A percentile compares a stretch with the other conserved stretches of the same genome.
Evolutionary conservation across 2,888 invertebrate genomes (phyloP).

Genomic region (Mesoligia furuncula): DNA sequence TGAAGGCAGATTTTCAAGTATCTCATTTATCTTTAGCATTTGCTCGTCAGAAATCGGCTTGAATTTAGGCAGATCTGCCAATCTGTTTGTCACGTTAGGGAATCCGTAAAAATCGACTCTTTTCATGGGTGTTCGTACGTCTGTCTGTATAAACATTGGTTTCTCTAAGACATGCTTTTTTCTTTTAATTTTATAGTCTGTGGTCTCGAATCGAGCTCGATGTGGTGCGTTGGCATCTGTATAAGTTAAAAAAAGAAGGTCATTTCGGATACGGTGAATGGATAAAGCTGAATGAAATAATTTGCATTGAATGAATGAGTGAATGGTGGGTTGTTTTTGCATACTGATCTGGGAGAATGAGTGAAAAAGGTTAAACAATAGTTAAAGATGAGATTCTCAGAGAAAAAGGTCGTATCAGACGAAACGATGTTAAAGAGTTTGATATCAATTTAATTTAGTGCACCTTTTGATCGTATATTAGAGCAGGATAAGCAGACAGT

Average conservation of each 20-base stretch:
- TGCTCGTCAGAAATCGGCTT: constrained; percentile 87
- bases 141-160: constrained; percentile 87
- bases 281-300: constrained; percentile 42
- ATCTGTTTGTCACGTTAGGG: constrained; percentile 75
- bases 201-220: constrained; percentile 81
- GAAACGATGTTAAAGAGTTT: neutral
- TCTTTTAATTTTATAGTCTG: constrained; percentile 69
- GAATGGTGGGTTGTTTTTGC: constrained; percentile 33
- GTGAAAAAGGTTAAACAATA: constrained; percentile 35
- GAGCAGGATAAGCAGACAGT: neutral
- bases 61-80: constrained; percentile 80
- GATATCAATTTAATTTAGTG: constrained; percentile 10
- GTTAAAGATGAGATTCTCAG: constrained; percentile 11
- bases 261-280: constrained; percentile 67
- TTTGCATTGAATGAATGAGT: constrained; percentile 50
- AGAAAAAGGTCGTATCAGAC: neutral
- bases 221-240: constrained; percentile 89
- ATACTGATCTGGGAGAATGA: constrained; percentile 50
- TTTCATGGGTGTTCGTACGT: constrained; percentile 70
- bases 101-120: constrained; percentile 76
- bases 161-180: constrained; percentile 75
- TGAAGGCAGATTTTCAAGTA: constrained; percentile 78
- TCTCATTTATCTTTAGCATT: constrained; percentile 81
- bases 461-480: neutral
- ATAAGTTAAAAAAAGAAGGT: constrained; percentile 72